A percentile compares a stretch with the other conserved stretches of the same genome.
phyloP scores from a whole-genome alignment of 35 echinoderm and acorn worm species.

The Heliocidaris tuberculata region DNA sequence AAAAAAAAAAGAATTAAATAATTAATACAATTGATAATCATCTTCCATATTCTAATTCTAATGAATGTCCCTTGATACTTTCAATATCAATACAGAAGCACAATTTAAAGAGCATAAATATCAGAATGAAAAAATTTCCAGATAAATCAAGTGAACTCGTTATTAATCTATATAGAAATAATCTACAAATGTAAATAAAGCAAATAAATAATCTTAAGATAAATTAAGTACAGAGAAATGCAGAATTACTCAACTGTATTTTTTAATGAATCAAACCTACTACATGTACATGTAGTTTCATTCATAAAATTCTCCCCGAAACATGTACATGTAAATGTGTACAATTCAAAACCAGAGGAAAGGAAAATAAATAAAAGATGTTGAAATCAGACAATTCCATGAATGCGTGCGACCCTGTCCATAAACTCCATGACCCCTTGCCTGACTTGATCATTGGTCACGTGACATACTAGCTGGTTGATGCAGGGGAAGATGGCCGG shows the following conservation, averaged over 20 bases:
- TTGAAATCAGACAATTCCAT: constrained; percentile 64
- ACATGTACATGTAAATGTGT: too few relatives aligned
- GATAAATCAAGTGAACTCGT: neutral
- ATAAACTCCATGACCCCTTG: constrained; percentile 90
- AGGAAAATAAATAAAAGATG: neutral
- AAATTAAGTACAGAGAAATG: neutral
- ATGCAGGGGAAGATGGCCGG: constrained; percentile 80
- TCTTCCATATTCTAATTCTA: too few relatives aligned
- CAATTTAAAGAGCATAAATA: neutral
- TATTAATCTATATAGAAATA: neutral
- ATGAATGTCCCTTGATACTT: too few relatives aligned
- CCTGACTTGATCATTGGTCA: constrained; percentile 69
- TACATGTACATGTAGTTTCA: too few relatives aligned
- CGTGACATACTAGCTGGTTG: constrained; percentile 92
- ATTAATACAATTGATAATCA: too few relatives aligned
- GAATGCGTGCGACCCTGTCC: constrained; percentile 87
- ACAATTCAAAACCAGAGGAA: too few relatives aligned
- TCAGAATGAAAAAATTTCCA: neutral
- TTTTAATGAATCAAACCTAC: too few relatives aligned
- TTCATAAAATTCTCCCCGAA: too few relatives aligned
- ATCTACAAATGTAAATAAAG: neutral
- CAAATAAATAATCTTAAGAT: neutral
- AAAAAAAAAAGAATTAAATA: neutral
- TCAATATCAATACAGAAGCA: too few relatives aligned
- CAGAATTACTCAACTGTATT: neutral